Evolutionary conservation across 1,140 invertebrate genomes (phyloP), one percentile per base, ranked within the genome.

Genomic region (Adoxophyes honmai): DNA sequence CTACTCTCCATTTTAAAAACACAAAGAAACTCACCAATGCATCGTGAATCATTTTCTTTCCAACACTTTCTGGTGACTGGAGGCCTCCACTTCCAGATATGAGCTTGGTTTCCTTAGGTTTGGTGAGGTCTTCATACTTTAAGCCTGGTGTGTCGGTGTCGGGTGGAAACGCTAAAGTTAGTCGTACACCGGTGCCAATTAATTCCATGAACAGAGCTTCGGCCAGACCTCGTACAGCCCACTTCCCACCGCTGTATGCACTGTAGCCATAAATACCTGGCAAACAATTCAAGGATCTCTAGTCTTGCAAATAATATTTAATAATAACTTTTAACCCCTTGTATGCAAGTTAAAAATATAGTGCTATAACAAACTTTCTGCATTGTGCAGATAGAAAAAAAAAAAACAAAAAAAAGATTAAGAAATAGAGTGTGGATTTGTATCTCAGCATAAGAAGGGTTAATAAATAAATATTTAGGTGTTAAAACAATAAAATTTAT

Each of bases 91-190:
- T 85, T 59, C 95, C 92, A 1, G 95, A 97, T 66, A 99, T 98
- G 0, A 97, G 86, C 82, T 94, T 94, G 0, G 97, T 99, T 91
- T 98, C 98, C 44, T 92, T 89, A 1, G 96, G 97, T 90, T 99
- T 97, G 0, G 92, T 91, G 69, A 94, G 89, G 77, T 97, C 92
- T 90, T 99, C 98, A 64, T 92, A 91, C 52, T 92, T 93, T 87
- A 97, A 98, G 14, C 98, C 98, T 34, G 98, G 98, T 1, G 99
- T 99, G 77, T 99, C 96, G 0, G 98, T 99, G 76, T 99, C 98
- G 5, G 98, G 96, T 15, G 99, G 98, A 69, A 96, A 93, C 4
- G 94, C 92, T 2, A 99, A 71, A 0, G 97, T 99, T 0, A 99
- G 92, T 28, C 92, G 91, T 0, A 99, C 93, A 69, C 95, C 94